Conservation (phyloP, 2,113 vertebrate species). For the Pontoporia blainvillei region DNA sequence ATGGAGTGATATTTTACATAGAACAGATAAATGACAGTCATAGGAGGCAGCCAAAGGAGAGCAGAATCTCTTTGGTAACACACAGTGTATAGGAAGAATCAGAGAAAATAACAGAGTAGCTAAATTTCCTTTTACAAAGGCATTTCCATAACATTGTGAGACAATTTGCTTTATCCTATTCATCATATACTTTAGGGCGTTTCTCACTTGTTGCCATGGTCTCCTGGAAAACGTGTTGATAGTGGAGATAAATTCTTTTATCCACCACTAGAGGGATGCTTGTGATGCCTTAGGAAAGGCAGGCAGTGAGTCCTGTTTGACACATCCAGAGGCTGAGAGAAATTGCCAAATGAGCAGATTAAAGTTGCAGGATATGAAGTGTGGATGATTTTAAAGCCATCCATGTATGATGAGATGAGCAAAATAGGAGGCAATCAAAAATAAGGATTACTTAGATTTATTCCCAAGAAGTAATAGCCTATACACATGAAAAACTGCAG, state of each 20-base stretch:
- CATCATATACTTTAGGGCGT: neutral
- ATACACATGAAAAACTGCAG: conserved; percentile 24
- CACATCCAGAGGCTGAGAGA: neutral
- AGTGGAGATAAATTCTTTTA: neutral
- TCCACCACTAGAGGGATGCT: neutral
- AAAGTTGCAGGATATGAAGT: conserved; percentile 10
- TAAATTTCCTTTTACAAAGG: conserved; percentile 12
- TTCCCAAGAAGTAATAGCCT: conserved; percentile 37
- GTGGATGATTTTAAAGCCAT: conserved; percentile 47
- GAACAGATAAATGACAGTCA: conserved; percentile 34
- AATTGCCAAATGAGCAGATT: conserved; percentile 17
- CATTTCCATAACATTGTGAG: neutral
- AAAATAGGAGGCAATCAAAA: conserved; percentile 31
- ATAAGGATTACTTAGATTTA: conserved; percentile 47
- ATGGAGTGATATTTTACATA: conserved; percentile 40
- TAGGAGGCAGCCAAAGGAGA: neutral
- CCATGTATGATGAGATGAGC: neutral
- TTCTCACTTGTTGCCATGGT: neutral
- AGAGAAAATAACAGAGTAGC: conserved; percentile 29
- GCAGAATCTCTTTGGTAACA: neutral
- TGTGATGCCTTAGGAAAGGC: neutral
- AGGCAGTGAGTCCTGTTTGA: neutral
- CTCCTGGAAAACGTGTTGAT: neutral
- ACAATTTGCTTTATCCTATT: neutral
- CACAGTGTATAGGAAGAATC: neutral